Evolutionary conservation across 2,113 vertebrate genomes (phyloP).

Genomic region (Corydoras sp.): DNA sequence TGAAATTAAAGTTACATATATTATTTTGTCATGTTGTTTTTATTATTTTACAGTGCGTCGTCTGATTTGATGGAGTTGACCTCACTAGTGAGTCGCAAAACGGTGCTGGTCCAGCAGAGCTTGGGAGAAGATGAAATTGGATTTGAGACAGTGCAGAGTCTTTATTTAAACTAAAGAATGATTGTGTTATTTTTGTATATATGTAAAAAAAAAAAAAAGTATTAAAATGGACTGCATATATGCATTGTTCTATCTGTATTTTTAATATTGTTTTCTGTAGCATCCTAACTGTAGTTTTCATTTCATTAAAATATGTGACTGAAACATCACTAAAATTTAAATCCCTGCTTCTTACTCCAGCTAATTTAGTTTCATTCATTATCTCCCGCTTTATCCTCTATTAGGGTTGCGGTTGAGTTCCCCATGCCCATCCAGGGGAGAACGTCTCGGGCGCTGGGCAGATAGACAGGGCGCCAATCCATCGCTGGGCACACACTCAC

Average conservation of each 20-base stretch:
- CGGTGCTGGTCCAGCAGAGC: slow-evolving; percentile 54
- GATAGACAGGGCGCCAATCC: too few relatives aligned
- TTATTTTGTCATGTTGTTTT: neutral
- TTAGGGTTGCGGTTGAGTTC: too few relatives aligned
- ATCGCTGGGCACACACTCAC: too few relatives aligned
- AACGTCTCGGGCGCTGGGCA: too few relatives aligned
- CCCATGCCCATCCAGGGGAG: too few relatives aligned
- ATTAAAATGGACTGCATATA: neutral
- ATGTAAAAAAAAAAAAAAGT: neutral
- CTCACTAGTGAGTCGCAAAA: slow-evolving; percentile 63
- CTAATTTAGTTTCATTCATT: too few relatives aligned
- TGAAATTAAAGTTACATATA: too few relatives aligned
- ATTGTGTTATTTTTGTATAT: slow-evolving; percentile 7
- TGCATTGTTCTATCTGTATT: neutral
- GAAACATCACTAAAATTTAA: too few relatives aligned
- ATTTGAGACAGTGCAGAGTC: slow-evolving; percentile 36
- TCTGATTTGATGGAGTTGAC: slow-evolving; percentile 66
- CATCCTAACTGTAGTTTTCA: neutral
- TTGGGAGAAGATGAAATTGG: slow-evolving; percentile 59
- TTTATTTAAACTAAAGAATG: slow-evolving; percentile 49
- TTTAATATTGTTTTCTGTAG: neutral
- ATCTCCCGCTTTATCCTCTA: too few relatives aligned
- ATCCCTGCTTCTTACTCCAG: too few relatives aligned
- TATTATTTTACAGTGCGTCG: slow-evolving; percentile 42
- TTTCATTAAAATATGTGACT: too few relatives aligned